phyloP scores from a whole-genome alignment of 2,797 vertebrate species.

The Vipera ursinii region DNA sequence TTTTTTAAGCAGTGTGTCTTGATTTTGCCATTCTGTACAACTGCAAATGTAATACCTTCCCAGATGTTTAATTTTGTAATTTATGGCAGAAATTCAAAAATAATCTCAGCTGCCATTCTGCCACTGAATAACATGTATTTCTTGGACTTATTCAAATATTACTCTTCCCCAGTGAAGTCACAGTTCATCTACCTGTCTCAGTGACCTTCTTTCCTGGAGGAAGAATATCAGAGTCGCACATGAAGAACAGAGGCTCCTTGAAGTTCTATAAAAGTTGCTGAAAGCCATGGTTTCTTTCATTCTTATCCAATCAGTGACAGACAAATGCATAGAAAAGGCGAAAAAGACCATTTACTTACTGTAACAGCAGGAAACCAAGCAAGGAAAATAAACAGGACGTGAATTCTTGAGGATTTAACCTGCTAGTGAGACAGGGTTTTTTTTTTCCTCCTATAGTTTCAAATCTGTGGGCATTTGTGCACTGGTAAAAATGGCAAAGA shows the following conservation, averaged over 20 bases:
- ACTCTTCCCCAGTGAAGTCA: conserved; percentile 58
- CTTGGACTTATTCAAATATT: conserved; percentile 68
- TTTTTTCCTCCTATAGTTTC: conserved; percentile 70
- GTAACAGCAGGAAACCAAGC: conserved; percentile 78
- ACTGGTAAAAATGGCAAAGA: conserved; percentile 73
- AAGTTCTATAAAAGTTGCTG: conserved; percentile 51
- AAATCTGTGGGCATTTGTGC: conserved; percentile 74
- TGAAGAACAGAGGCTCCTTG: conserved; percentile 49
- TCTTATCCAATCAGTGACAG: conserved; percentile 66
- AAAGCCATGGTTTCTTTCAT: conserved; percentile 64
- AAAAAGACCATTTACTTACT: conserved; percentile 80
- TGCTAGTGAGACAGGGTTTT: conserved; percentile 73
- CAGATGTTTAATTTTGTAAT: conserved; percentile 73
- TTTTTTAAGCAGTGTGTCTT: conserved; percentile 68
- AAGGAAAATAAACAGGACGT: conserved; percentile 82
- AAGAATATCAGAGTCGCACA: conserved; percentile 28
- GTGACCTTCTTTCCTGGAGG: conserved; percentile 22
- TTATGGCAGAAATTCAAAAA: conserved; percentile 75
- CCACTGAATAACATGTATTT: conserved; percentile 60
- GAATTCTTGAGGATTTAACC: conserved; percentile 75
- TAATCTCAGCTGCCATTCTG: conserved; percentile 70
- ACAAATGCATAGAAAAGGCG: conserved; percentile 72
- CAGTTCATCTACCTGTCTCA: conserved; percentile 50
- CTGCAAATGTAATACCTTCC: conserved; percentile 72
- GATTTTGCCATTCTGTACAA: conserved; percentile 54